Conservation (phyloP, 2,113 vertebrate genomes). For the Nerophis ophidion region DNA sequence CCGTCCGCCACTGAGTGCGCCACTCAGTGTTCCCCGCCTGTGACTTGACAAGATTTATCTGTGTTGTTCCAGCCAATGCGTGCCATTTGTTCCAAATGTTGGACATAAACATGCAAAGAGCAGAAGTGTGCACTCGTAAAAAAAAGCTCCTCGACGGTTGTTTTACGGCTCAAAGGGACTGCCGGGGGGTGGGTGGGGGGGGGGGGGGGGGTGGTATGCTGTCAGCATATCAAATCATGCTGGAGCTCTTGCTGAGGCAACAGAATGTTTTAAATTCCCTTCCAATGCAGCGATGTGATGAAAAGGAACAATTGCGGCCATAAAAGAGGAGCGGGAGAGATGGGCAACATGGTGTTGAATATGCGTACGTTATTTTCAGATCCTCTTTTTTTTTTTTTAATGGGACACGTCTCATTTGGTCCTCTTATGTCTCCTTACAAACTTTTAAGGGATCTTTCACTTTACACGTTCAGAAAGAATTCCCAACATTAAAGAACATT, state of each 20-base stretch:
- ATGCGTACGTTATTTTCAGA: constrained; percentile 61
- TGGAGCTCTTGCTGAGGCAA: constrained; percentile 57
- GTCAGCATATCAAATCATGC: constrained; percentile 49
- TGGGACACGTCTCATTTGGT: constrained; percentile 73
- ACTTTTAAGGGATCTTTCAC: constrained; percentile 56
- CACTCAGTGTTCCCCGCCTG: constrained; percentile 50
- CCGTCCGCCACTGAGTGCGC: constrained; percentile 58
- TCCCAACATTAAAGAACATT: constrained; percentile 12
- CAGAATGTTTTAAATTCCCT: constrained; percentile 57
- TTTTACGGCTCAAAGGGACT: constrained; percentile 63
- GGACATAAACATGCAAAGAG: constrained; percentile 72
- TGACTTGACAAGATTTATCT: constrained; percentile 67
- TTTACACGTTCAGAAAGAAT: constrained; percentile 54
- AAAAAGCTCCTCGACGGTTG: constrained; percentile 51
- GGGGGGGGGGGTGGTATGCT: neutral
- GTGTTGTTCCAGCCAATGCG: constrained; percentile 70
- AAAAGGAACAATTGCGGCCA: constrained; percentile 54
- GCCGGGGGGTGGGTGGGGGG: neutral
- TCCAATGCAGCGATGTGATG: constrained; percentile 51
- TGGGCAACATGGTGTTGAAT: constrained; percentile 66
- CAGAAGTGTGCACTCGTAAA: constrained; percentile 67
- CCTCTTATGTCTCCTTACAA: constrained; percentile 67
- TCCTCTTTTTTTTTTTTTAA: constrained; percentile 62
- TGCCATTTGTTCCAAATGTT: constrained; percentile 70
- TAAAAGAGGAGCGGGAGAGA: constrained; percentile 45